Conservation (phyloP, 2,888 invertebrate species). For the Lycophotia porphyrea region DNA sequence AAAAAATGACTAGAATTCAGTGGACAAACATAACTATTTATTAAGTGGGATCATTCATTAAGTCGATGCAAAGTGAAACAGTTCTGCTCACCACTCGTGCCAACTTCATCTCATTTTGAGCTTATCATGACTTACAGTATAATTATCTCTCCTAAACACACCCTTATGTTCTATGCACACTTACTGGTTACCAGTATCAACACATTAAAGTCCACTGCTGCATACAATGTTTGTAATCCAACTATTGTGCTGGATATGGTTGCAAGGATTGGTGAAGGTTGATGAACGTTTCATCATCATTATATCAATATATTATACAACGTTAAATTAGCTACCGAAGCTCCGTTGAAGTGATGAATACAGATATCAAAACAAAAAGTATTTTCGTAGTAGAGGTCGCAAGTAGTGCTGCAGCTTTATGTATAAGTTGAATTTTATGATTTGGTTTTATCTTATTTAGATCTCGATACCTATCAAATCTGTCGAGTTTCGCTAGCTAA, state of each 20-base stretch:
- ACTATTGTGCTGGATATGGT: background rate
- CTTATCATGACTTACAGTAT: background rate
- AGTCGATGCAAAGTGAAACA: background rate
- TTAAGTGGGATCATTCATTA: background rate
- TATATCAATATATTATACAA: background rate
- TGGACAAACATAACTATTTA: slow-evolving; percentile 13
- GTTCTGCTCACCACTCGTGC: background rate
- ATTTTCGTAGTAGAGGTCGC: too few relatives aligned
- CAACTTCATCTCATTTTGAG: background rate
- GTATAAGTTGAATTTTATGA: too few relatives aligned
- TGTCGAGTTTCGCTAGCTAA: background rate
- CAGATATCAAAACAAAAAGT: too few relatives aligned
- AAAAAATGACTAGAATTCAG: slow-evolving; percentile 46
- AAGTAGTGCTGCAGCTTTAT: too few relatives aligned
- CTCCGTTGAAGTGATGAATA: background rate
- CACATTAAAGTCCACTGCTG: background rate
- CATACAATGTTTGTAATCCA: too few relatives aligned
- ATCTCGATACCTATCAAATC: background rate
- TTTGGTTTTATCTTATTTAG: background rate
- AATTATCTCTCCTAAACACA: background rate
- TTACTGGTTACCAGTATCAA: background rate
- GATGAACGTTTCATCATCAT: background rate
- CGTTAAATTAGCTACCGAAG: background rate
- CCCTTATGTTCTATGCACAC: background rate
- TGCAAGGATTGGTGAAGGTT: too few relatives aligned